Conservation (phyloP, 2,888 invertebrate species). For the Stenoptilia bipunctidactyla region DNA sequence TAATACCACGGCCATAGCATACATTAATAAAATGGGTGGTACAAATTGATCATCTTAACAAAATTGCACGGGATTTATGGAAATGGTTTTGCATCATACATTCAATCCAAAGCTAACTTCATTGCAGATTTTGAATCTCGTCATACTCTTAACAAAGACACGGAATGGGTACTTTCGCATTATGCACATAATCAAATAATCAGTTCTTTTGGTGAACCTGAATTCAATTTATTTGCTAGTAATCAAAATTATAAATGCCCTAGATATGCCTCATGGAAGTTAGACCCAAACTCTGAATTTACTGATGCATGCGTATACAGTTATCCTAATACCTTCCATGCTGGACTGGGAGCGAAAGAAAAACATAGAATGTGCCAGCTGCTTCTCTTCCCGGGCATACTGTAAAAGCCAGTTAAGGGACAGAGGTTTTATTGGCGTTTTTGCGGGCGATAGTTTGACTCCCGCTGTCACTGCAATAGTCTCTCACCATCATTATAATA, state of each 20-base stretch:
- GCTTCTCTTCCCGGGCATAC: too few species aligned
- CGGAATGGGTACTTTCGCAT: not conserved
- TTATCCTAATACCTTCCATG: too few species aligned
- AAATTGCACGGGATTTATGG: not conserved
- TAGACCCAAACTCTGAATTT: slow-evolving; percentile 1
- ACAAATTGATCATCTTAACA: not conserved
- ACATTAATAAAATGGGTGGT: slow-evolving; percentile 1
- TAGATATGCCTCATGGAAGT: slow-evolving; percentile 2
- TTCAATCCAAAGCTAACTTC: not conserved
- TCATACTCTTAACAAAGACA: not conserved
- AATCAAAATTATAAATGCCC: not conserved
- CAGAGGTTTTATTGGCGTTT: too few species aligned
- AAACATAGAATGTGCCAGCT: too few species aligned
- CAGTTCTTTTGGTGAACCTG: not conserved
- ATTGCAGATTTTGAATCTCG: not conserved
- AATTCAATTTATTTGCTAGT: not conserved
- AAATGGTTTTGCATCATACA: not conserved
- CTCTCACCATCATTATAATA: too few species aligned
- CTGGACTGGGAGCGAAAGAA: too few species aligned
- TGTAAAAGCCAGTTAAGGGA: too few species aligned
- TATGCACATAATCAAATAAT: not conserved
- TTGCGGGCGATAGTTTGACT: too few species aligned
- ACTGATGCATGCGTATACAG: not conserved
- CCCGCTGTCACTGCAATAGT: too few species aligned
- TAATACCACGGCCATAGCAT: not conserved